phyloP scores from a whole-genome alignment of 1,140 invertebrate species.

The Eulimnadia texana region DNA sequence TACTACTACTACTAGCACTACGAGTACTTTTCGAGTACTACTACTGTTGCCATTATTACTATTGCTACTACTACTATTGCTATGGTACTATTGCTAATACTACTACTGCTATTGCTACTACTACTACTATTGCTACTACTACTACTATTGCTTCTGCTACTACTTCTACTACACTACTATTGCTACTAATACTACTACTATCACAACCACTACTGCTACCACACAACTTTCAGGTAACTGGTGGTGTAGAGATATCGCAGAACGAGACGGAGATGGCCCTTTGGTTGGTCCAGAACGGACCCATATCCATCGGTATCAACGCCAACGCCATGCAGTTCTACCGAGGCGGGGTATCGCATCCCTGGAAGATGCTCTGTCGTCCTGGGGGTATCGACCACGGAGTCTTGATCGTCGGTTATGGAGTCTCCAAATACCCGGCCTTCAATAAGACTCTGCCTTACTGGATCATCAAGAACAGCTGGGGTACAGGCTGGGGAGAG shows the following conservation, averaged over 20 bases:
- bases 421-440: conserved; percentile 57
- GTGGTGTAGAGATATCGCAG: conserved; percentile 71
- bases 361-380: conserved; percentile 72
- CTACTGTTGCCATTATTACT: too few relatives aligned
- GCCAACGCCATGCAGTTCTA: conserved; percentile 81
- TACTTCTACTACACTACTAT: too few relatives aligned
- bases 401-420: conserved; percentile 85
- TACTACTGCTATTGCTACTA: too few relatives aligned
- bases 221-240: too few relatives aligned
- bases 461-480: conserved; percentile 89
- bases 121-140: too few relatives aligned
- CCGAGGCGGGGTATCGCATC: conserved; percentile 78
- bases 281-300: conserved; percentile 81
- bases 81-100: too few relatives aligned
- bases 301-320: conserved; percentile 93
- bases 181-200: too few relatives aligned
- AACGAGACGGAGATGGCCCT: conserved; percentile 87
- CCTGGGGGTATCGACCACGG: conserved; percentile 72
- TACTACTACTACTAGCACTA: too few relatives aligned
- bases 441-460: conserved; percentile 72
- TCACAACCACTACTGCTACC: too few relatives aligned
- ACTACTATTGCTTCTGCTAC: too few relatives aligned
- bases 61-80: too few relatives aligned
- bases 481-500: conserved; percentile 71
- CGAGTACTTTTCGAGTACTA: too few relatives aligned